Percentiles rank a stretch among this genome's conserved stretches.
Conservation (phyloP, 2,113 vertebrate genomes). For the Pao palembangensis region DNA sequence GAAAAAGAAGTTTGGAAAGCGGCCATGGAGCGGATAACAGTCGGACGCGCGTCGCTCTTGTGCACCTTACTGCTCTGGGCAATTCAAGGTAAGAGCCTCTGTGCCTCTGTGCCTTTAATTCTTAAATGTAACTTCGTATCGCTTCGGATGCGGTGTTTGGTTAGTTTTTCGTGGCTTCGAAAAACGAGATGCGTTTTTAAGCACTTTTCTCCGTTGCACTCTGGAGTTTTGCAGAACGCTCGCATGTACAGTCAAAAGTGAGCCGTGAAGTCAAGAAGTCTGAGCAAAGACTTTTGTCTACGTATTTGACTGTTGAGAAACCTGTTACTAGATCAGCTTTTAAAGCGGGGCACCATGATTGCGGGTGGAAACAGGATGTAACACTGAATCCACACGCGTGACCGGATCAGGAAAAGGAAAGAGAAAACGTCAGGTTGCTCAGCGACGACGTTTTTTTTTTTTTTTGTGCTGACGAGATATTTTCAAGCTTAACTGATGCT, state of each 20-base stretch:
- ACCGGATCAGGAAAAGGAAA: background rate
- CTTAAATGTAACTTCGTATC: constrained; percentile 3
- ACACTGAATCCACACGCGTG: background rate
- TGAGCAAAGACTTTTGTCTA: background rate
- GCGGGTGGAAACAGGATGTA: constrained; percentile 18
- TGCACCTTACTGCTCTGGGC: constrained; percentile 69
- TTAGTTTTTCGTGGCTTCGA: constrained; percentile 17
- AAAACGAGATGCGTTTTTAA: background rate
- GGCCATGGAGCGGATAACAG: constrained; percentile 63
- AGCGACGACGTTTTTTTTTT: background rate
- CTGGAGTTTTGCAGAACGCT: constrained; percentile 7
- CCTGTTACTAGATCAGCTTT: background rate
- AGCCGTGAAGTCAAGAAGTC: too few relatives aligned
- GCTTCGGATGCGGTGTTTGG: background rate
- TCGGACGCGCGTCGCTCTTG: constrained; percentile 57
- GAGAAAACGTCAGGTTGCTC: background rate
- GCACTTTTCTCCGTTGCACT: constrained; percentile 11
- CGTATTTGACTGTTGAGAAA: background rate
- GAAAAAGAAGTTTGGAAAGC: constrained; percentile 36
- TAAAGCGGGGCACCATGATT: background rate
- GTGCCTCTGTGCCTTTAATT: background rate
- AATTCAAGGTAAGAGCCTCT: constrained; percentile 62
- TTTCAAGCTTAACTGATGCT: background rate
- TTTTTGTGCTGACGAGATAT: background rate
- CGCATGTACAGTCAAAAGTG: too few relatives aligned